Evolutionary conservation across 2,888 invertebrate species (phyloP), one percentile per base, ranked within the genome.

Genomic region (Ornithoptera alexandrae): DNA sequence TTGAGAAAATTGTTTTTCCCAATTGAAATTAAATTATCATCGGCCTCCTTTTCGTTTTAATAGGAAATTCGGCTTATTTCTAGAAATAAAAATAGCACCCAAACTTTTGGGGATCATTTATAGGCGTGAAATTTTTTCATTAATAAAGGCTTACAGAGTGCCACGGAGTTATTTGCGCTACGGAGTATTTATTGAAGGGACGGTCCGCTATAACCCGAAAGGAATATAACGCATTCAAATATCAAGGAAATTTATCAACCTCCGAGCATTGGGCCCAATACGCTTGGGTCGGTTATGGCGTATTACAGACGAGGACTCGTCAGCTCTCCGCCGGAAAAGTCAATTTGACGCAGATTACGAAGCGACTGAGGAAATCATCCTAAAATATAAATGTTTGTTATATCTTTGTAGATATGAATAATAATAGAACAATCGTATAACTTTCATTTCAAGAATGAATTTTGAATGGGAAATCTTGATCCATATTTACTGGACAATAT

Each of bases 221-320:
- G 84, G 84, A 89, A 85, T 87, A 88, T 87, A 84, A 88, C 88
- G 84, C 86, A 90, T 91, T 90, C 91, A 90, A 90, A 90, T 91
- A 91, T 91, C 88, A 84, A 86, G 79, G 85, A 89, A 88, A 89
- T 90, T 89, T 89, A 90, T 90, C 88, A 89, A 89, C 86, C 85
- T 85, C 79, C 82, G 81, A 85, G 85, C 84, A 84, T 84, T 80
- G 86, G 85, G 84, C 82, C 84, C 90, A 88, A 90, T 90, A 90
- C 85, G 89, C 84, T 88, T 79, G 88, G 89, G 87, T 88, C 89
- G 87, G 89, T 90, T 90, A 90, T 89, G 84, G 88, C 84, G 81
- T 89, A 90, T 90, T 88, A 90, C 88, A 83, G 87, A 82, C 82
- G 84, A 80, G 84, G 85, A 85, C 84, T 88, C 89, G 90, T 90